phyloP scores from a whole-genome alignment of 1,140 invertebrate species.

The Lasioglossum baleicum region DNA sequence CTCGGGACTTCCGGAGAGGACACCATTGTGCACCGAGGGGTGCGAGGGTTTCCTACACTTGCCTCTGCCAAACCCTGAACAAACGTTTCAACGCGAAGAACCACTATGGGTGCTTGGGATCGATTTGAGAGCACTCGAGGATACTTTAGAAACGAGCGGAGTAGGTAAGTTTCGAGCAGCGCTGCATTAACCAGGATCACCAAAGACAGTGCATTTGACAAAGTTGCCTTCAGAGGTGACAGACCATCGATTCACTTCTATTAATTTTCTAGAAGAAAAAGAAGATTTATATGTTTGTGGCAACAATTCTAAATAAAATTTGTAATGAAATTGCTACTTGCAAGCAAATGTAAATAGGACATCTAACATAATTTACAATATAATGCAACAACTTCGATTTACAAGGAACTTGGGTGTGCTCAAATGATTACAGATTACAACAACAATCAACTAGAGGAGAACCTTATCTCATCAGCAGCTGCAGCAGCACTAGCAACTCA shows the following conservation, averaged over 20 bases:
- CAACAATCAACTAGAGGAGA: constrained; percentile 73
- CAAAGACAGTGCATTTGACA: neutral
- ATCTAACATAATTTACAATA: too few species aligned
- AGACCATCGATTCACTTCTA: too few species aligned
- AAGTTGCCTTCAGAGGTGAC: neutral
- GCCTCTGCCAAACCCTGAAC: constrained; percentile 70
- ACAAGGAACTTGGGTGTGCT: too few species aligned
- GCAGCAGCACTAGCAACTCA: constrained; percentile 76
- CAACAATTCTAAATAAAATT: neutral
- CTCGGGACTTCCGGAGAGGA: constrained; percentile 74
- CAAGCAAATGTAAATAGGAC: too few species aligned
- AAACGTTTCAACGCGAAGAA: constrained; percentile 69
- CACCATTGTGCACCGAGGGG: constrained; percentile 77
- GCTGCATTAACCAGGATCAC: neutral
- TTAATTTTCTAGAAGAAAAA: too few species aligned
- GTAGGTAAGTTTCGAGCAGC: constrained; percentile 47
- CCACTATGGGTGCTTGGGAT: constrained; percentile 76
- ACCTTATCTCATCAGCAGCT: constrained; percentile 67
- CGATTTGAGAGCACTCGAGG: constrained; percentile 74
- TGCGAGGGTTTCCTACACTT: constrained; percentile 78
- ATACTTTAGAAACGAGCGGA: constrained; percentile 57
- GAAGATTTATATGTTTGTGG: too few species aligned
- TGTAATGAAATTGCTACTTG: too few species aligned
- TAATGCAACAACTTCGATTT: too few species aligned
- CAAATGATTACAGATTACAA: constrained; percentile 74